Percentiles rank a stretch among this genome's conserved stretches.
Conservation (phyloP, 1,140 invertebrate genomes). For the Musca domestica region DNA sequence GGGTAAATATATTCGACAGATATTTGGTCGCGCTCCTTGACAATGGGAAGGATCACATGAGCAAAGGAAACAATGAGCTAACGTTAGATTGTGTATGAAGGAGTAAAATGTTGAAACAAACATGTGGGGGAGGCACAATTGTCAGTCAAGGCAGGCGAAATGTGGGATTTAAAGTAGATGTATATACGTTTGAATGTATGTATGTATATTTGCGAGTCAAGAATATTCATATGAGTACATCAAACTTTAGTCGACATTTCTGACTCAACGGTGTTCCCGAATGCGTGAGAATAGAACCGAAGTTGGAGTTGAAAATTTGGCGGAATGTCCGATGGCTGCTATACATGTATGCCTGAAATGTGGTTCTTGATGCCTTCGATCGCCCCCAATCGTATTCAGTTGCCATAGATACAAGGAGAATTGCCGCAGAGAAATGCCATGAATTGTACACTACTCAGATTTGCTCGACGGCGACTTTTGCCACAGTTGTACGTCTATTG, state of each 20-base stretch:
- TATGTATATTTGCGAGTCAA: not conserved
- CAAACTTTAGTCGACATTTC: too few species aligned
- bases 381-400: too few species aligned
- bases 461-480: not conserved
- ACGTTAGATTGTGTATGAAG: not conserved
- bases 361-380: too few species aligned
- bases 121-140: not conserved
- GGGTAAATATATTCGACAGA: not conserved
- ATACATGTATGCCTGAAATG: too few species aligned
- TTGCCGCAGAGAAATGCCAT: slow-evolving; percentile 4
- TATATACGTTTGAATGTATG: not conserved
- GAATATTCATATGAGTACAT: too few species aligned
- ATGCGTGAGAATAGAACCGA: too few species aligned
- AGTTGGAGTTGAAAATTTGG: too few species aligned
- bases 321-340: too few species aligned
- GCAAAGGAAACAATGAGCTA: not conserved
- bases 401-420: too few species aligned
- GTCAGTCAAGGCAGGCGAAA: not conserved
- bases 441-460: slow-evolving; percentile 1
- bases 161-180: too few species aligned
- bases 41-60: not conserved
- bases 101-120: not conserved
- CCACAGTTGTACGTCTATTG: slow-evolving; percentile 9
- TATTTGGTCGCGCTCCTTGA: not conserved
- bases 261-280: too few species aligned